These are phyloP conservation scores for Sebastes itinus DNA, from an alignment of 2,797 vertebrate species.

Conservation along the genomic window DNA sequence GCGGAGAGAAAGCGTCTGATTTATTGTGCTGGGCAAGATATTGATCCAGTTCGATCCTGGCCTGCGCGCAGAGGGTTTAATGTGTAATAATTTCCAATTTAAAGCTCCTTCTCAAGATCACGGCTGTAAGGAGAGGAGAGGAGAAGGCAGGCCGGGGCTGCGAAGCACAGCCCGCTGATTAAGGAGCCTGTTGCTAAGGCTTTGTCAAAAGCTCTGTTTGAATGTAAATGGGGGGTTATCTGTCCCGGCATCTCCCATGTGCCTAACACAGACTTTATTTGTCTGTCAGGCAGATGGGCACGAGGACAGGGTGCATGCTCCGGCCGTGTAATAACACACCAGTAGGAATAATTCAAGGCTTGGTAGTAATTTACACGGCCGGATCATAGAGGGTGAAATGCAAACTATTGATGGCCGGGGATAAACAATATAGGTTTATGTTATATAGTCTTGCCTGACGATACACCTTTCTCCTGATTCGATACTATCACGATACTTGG, in stretches of 20 bases:
- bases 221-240: conserved; percentile 98
- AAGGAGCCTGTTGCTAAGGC: conserved; percentile 94
- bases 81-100: conserved; percentile 99
- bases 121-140: conserved; percentile 91
- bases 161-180: conserved; percentile 85
- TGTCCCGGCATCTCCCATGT: conserved; percentile 92
- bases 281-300: conserved; percentile 87
- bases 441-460: neutral
- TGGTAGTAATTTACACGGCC: conserved; percentile 73
- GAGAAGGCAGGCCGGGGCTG: conserved; percentile 73
- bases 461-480: no score
- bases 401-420: neutral
- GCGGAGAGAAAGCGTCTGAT: conserved; percentile 87
- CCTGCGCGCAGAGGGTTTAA: conserved; percentile 95
- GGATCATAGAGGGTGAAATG: conserved; percentile 30
- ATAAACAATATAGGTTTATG: neutral
- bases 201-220: conserved; percentile 96
- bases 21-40: conserved; percentile 98
- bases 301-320: conserved; percentile 83
- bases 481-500: no score
- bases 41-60: conserved; percentile 98
- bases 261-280: conserved; percentile 92
- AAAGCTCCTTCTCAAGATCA: conserved; percentile 99
- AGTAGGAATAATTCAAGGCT: conserved; percentile 88
- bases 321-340: conserved; percentile 88